phyloP scores from a whole-genome alignment of 2,797 vertebrate species.

The Tragelaphus oryx region DNA sequence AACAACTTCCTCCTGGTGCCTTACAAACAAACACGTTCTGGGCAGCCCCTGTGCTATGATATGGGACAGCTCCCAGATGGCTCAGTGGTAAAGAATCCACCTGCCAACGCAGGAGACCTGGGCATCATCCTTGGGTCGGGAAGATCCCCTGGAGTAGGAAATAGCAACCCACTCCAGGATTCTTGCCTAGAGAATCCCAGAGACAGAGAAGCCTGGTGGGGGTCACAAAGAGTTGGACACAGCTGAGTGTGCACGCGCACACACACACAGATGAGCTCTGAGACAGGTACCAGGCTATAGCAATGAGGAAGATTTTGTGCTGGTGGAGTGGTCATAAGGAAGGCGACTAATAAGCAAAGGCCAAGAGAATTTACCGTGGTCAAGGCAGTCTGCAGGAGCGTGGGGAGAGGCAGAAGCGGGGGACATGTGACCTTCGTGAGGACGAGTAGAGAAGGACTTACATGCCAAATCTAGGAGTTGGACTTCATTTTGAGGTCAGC shows the following conservation, averaged over 20 bases:
- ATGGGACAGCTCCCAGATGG: background rate
- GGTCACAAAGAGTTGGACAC: background rate
- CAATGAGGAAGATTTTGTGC: fast-evolving
- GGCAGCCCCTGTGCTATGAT: background rate
- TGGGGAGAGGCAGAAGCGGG: background rate
- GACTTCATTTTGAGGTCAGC: background rate
- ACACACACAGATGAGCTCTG: background rate
- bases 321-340: fast-evolving
- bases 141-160: background rate
- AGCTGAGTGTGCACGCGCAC: fast-evolving
- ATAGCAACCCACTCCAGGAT: background rate
- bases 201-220: background rate
- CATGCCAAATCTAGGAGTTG: background rate
- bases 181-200: background rate
- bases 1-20: background rate
- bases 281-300: background rate
- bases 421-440: background rate
- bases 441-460: background rate
- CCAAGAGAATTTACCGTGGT: fast-evolving
- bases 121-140: background rate
- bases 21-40: background rate
- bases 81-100: background rate
- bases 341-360: background rate
- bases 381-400: background rate
- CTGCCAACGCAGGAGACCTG: background rate